phyloP scores from a whole-genome alignment of 2,113 vertebrate genomes.

The Chaetodon auriga region DNA sequence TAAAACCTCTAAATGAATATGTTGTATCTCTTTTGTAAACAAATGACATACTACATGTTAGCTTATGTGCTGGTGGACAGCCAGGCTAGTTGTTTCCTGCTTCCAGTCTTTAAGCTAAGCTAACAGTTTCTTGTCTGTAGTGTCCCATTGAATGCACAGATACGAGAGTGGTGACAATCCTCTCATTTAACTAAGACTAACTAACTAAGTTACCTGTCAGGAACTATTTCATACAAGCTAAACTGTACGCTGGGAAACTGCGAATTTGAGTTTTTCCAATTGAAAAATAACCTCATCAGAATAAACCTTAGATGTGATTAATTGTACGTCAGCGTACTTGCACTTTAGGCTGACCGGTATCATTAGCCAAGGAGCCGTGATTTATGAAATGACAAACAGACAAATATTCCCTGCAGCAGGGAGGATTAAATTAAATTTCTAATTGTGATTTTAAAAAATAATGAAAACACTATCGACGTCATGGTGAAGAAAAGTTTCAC shows the following conservation, averaged over 20 bases:
- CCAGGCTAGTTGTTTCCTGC: background rate
- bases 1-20: too few relatives aligned
- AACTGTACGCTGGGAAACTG: background rate
- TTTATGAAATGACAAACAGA: background rate
- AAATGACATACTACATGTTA: too few relatives aligned
- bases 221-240: background rate
- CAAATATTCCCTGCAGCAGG: slow-evolving; percentile 62
- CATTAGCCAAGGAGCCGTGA: slow-evolving; percentile 8
- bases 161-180: background rate
- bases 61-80: too few relatives aligned
- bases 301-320: slow-evolving; percentile 8
- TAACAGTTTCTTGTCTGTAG: too few relatives aligned
- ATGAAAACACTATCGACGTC: slow-evolving; percentile 39
- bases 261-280: background rate
- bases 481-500: background rate
- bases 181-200: background rate
- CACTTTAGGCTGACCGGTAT: slow-evolving; percentile 56
- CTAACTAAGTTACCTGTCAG: background rate
- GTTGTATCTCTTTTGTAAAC: too few relatives aligned
- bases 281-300: background rate
- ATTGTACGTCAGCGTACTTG: slow-evolving; percentile 2
- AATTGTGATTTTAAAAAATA: background rate
- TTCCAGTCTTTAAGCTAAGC: too few relatives aligned
- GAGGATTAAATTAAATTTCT: background rate
- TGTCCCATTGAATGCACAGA: background rate